These are phyloP conservation scores for Rutilus rutilus DNA, from an alignment of 2,113 vertebrate genomes.

Conservation along the genomic window DNA sequence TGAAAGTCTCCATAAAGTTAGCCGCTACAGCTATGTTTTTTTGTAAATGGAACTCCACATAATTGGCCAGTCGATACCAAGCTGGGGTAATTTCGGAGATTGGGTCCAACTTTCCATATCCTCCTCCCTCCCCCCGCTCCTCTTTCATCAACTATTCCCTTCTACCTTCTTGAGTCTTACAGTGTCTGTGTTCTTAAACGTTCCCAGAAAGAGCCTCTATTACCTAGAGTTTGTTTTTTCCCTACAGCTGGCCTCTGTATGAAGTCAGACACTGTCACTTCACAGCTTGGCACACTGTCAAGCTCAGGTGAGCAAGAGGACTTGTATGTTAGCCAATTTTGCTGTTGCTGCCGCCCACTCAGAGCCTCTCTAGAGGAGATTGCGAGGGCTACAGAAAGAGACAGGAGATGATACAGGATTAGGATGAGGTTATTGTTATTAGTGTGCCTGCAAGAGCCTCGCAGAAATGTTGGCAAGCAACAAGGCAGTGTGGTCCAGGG, in stretches of 20 bases:
- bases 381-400: slow-evolving; percentile 11
- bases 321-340: slow-evolving; percentile 29
- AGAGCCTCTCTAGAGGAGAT: slow-evolving; percentile 22
- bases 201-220: slow-evolving; percentile 21
- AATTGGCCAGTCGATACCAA: slow-evolving; percentile 88
- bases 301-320: slow-evolving; percentile 46
- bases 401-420: slow-evolving; percentile 22
- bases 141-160: neutral
- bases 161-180: neutral
- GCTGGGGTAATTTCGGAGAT: slow-evolving; percentile 83
- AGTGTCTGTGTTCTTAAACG: neutral
- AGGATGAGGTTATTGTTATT: slow-evolving; percentile 46
- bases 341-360: slow-evolving; percentile 18
- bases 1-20: slow-evolving; percentile 91
- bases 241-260: slow-evolving; percentile 15
- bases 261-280: neutral
- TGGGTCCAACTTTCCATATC: slow-evolving; percentile 61
- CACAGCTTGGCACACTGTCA: slow-evolving; percentile 42
- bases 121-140: slow-evolving; percentile 29
- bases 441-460: slow-evolving; percentile 10
- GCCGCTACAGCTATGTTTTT: slow-evolving; percentile 85
- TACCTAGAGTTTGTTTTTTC: slow-evolving; percentile 10
- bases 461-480: slow-evolving; percentile 47
- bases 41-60: slow-evolving; percentile 91
- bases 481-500: slow-evolving; percentile 32